Percentiles rank a stretch among this genome's conserved stretches.
Conservation (phyloP, 2,888 invertebrate species). For the Exocentrus adspersus region DNA sequence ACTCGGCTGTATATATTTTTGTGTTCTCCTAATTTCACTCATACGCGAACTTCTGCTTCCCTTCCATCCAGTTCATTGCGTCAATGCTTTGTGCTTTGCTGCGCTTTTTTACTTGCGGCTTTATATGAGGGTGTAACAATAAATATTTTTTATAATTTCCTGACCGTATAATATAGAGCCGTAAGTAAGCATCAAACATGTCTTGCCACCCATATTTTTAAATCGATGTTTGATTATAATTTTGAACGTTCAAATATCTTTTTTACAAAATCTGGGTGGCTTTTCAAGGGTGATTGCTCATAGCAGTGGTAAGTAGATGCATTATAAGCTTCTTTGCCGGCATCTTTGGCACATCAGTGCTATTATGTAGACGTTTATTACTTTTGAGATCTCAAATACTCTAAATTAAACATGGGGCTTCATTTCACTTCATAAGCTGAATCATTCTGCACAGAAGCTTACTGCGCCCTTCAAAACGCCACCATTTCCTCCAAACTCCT, state of each 20-base stretch:
- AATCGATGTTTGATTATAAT: not conserved
- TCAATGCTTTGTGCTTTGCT: constrained; percentile 13
- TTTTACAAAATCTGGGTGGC: constrained; percentile 31
- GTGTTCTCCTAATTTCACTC: constrained; percentile 34
- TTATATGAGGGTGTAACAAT: not conserved
- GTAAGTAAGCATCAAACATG: not conserved
- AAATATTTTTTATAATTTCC: too few relatives aligned
- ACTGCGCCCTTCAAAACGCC: constrained; percentile 20
- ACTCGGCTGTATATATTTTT: constrained; percentile 40
- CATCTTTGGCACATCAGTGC: constrained; percentile 1
- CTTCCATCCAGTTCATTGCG: constrained; percentile 30
- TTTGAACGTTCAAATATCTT: not conserved
- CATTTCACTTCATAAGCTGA: constrained; percentile 44
- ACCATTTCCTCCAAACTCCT: constrained; percentile 36
- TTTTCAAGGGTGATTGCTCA: constrained; percentile 32
- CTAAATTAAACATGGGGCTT: constrained; percentile 4
- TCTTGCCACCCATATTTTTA: not conserved
- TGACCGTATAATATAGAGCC: not conserved
- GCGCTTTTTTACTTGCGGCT: too few relatives aligned
- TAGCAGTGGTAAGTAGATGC: constrained; percentile 38
- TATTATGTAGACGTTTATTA: constrained; percentile 24
- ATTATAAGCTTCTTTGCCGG: constrained; percentile 4
- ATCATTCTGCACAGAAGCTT: constrained; percentile 50
- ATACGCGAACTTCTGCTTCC: constrained; percentile 54
- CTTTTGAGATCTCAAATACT: constrained; percentile 41